phyloP scores from a whole-genome alignment of 2,888 invertebrate genomes.

The Lobophora halterata region DNA sequence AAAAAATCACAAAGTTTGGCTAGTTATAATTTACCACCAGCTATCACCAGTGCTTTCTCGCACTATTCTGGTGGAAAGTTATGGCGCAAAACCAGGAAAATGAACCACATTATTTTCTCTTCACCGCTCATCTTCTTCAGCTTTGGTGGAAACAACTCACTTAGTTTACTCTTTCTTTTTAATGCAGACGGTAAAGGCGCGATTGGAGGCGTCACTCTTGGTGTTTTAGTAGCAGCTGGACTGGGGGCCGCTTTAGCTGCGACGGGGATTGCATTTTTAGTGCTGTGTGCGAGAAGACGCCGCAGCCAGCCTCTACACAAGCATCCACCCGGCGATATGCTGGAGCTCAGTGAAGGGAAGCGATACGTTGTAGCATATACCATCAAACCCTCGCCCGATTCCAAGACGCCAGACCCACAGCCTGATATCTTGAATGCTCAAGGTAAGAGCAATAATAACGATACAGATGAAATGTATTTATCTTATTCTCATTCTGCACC shows the following conservation, averaged over 20 bases:
- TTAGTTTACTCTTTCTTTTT: conserved; percentile 14
- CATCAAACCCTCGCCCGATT: conserved; percentile 83
- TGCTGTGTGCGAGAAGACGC: conserved; percentile 58
- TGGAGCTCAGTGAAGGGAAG: conserved; percentile 88
- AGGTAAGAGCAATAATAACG: too few relatives aligned
- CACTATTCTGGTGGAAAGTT: too few relatives aligned
- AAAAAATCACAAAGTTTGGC: too few relatives aligned
- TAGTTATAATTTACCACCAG: too few relatives aligned
- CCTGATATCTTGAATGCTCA: conserved; percentile 91
- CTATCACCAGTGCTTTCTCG: too few relatives aligned
- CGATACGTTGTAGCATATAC: conserved; percentile 93
- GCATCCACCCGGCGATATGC: conserved; percentile 75
- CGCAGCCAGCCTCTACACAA: conserved; percentile 64
- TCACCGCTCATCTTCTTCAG: not conserved
- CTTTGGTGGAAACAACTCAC: not conserved
- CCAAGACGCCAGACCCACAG: conserved; percentile 83
- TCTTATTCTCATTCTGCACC: too few relatives aligned
- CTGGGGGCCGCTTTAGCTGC: conserved; percentile 59
- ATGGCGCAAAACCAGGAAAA: too few relatives aligned
- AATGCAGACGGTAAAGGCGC: conserved; percentile 84
- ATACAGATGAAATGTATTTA: too few relatives aligned
- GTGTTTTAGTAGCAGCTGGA: conserved; percentile 77
- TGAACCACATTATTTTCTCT: too few relatives aligned
- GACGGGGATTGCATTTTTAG: conserved; percentile 58
- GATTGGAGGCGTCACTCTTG: conserved; percentile 86